Evolutionary conservation across 2,113 vertebrate genomes (phyloP).

Genomic region (Monopterus albus): DNA sequence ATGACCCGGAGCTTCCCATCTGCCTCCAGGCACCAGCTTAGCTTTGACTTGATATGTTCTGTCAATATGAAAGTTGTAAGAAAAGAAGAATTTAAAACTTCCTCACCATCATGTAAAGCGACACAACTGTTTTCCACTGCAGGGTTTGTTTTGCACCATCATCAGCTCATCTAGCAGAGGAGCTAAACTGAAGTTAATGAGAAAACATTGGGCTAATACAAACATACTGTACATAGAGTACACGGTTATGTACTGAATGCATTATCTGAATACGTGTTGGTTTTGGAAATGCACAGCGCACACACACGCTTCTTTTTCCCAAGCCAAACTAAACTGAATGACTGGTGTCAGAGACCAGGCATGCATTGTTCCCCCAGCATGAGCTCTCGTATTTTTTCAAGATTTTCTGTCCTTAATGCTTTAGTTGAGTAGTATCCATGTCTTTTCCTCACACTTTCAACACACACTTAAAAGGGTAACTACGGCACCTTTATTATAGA

Average conservation of each 20-base stretch:
- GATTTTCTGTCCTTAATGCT: neutral
- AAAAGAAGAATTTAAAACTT: conserved; percentile 28
- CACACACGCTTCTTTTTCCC: neutral
- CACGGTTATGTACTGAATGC: conserved; percentile 27
- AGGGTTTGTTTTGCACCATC: conserved; percentile 28
- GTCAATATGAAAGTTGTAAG: conserved; percentile 37
- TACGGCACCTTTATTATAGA: conserved; percentile 6
- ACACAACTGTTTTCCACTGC: conserved; percentile 3
- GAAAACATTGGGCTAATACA: conserved; percentile 37
- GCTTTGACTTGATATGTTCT: conserved; percentile 47
- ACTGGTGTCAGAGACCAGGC: neutral
- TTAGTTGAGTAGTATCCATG: neutral
- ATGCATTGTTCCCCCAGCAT: conserved; percentile 5
- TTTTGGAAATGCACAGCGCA: neutral
- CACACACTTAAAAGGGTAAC: neutral
- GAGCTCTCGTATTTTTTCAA: conserved; percentile 6
- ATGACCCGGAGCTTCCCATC: conserved; percentile 31
- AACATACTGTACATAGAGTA: neutral
- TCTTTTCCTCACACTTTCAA: neutral
- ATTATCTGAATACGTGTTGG: conserved; percentile 34
- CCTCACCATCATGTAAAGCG: neutral
- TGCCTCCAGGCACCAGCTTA: conserved; percentile 28
- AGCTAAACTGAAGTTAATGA: conserved; percentile 40
- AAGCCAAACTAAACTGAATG: conserved; percentile 35
- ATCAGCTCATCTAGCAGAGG: neutral